A percentile compares a stretch with the other conserved stretches of the same genome.
phyloP scores from a whole-genome alignment of 1,140 invertebrate species.

The Dermatophagoides farinae region DNA sequence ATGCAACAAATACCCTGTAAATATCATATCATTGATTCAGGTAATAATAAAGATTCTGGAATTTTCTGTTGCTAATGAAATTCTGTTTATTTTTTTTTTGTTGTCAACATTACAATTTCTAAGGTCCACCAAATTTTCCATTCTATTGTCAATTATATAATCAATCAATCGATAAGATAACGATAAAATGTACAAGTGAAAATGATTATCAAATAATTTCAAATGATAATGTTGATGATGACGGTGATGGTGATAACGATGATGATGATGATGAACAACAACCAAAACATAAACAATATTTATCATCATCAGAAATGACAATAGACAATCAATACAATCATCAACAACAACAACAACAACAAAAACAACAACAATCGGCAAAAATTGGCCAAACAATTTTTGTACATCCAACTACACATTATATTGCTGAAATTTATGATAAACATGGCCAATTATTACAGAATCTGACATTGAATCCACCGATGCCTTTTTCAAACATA shows the following conservation, averaged over 20 bases:
- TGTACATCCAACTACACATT: slow-evolving; percentile 7
- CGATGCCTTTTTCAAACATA: background rate
- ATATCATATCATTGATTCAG: slow-evolving; percentile 22
- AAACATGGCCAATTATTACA: background rate
- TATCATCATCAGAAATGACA: background rate
- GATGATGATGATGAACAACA: background rate
- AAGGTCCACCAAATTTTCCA: slow-evolving; percentile 15
- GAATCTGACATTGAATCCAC: slow-evolving; percentile 2
- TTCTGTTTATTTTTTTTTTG: background rate
- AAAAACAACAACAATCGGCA: background rate
- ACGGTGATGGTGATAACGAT: background rate
- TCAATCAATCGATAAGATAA: slow-evolving; percentile 12
- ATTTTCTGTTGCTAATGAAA: slow-evolving; percentile 9
- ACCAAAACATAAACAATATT: background rate
- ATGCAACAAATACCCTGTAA: slow-evolving; percentile 21
- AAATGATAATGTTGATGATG: background rate
- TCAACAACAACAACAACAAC: background rate
- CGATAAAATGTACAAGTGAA: slow-evolving; percentile 3
- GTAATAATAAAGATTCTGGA: slow-evolving; percentile 6
- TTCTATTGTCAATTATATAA: slow-evolving; percentile 13
- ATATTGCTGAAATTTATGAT: slow-evolving; percentile 13
- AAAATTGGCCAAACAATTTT: slow-evolving; percentile 1
- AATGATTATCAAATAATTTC: background rate
- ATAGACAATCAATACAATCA: too few species aligned
- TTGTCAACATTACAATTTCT: background rate